A percentile compares a stretch with the other conserved stretches of the same genome.
phyloP scores from a whole-genome alignment of 2,113 vertebrate genomes.

The Irena cyanogastra region DNA sequence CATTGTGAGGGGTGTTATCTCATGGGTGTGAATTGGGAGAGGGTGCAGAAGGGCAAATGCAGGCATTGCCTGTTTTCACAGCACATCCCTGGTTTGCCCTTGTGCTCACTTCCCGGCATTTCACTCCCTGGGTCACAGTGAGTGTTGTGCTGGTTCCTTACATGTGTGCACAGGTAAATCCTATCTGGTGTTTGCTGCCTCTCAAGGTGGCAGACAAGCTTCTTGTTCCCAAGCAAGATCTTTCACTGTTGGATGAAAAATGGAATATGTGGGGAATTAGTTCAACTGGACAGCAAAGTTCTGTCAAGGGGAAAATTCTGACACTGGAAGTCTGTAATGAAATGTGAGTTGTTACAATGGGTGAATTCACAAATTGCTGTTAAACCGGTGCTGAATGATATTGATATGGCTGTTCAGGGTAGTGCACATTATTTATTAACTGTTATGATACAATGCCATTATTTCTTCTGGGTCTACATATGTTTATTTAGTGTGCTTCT shows the following conservation, averaged over 20 bases:
- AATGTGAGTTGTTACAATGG: background rate
- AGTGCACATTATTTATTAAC: slow-evolving; percentile 5
- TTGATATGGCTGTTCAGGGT: background rate
- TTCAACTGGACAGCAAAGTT: background rate
- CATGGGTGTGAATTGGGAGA: rapidly evolving
- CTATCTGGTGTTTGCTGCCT: background rate
- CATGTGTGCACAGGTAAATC: background rate
- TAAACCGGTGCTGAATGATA: background rate
- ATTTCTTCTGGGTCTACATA: background rate
- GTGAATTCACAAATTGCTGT: slow-evolving; percentile 44
- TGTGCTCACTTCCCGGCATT: rapidly evolving
- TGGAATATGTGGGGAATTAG: background rate
- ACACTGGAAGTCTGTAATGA: background rate
- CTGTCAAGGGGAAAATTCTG: slow-evolving; percentile 24
- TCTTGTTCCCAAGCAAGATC: background rate
- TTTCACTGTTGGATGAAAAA: background rate
- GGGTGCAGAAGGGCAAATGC: background rate
- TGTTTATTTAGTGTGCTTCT: background rate
- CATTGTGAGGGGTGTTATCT: background rate
- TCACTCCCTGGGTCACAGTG: background rate
- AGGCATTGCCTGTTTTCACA: background rate
- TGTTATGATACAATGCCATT: background rate
- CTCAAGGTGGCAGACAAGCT: background rate
- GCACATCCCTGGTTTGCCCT: background rate
- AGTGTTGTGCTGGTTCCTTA: background rate